These are phyloP conservation scores for Micrasema minimum DNA, from an alignment of 1,140 invertebrate species.

Conservation along the genomic window DNA sequence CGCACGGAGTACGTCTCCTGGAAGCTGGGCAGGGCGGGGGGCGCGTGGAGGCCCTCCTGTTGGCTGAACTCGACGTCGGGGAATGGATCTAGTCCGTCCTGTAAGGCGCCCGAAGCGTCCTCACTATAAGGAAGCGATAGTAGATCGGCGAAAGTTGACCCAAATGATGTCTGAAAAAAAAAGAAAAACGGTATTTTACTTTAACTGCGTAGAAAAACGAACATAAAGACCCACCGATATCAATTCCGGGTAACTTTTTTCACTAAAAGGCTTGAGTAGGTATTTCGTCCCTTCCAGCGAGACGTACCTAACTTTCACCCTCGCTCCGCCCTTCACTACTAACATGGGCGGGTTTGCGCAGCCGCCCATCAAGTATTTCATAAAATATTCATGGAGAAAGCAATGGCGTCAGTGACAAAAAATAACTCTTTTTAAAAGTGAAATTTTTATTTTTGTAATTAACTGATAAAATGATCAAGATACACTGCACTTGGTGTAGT, in stretches of 20 bases:
- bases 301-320: neutral
- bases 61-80: conserved; percentile 67
- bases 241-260: too few species aligned
- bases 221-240: too few species aligned
- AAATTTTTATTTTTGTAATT: too few species aligned
- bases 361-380: conserved; percentile 41
- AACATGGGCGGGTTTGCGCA: conserved; percentile 56
- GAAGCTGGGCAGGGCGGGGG: conserved; percentile 82
- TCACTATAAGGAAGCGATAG: conserved; percentile 66
- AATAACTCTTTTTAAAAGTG: too few species aligned
- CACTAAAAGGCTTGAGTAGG: neutral
- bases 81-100: conserved; percentile 66
- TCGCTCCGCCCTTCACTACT: conserved; percentile 2
- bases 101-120: conserved; percentile 65
- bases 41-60: conserved; percentile 57
- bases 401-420: conserved; percentile 7
- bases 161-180: conserved; percentile 67
- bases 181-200: conserved; percentile 14
- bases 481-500: too few species aligned
- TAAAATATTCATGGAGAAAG: conserved; percentile 15
- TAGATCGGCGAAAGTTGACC: conserved; percentile 67
- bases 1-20: conserved; percentile 86
- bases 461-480: too few species aligned
- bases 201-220: neutral
- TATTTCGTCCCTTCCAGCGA: neutral